Evolutionary conservation across 1,140 invertebrate species (phyloP).

Genomic region (Aphelenchoides besseyi): DNA sequence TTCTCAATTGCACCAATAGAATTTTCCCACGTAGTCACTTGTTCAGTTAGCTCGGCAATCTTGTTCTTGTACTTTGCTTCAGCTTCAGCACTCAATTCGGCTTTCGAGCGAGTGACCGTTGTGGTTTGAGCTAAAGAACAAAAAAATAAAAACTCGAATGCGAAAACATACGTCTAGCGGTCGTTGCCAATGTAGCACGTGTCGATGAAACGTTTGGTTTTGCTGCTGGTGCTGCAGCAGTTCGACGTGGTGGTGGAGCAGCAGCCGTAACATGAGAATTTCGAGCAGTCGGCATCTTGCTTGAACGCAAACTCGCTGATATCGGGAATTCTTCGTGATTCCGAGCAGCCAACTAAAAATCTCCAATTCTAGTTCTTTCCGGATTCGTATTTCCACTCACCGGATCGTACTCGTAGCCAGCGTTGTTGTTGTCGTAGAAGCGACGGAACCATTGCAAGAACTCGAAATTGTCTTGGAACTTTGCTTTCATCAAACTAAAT

Average conservation of each 20-base stretch:
- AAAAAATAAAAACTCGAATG: background rate
- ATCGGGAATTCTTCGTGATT: constrained; percentile 11
- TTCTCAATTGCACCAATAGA: constrained; percentile 16
- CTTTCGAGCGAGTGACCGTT: background rate
- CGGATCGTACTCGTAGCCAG: constrained; percentile 88
- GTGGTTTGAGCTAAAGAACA: background rate
- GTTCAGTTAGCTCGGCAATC: constrained; percentile 9
- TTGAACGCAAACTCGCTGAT: background rate
- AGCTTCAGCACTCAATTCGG: background rate
- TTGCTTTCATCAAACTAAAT: constrained; percentile 90
- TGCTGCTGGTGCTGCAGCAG: background rate
- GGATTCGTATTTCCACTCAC: too few relatives aligned
- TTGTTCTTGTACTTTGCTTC: constrained; percentile 14
- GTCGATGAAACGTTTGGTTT: background rate
- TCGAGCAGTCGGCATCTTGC: background rate
- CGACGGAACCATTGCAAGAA: constrained; percentile 99
- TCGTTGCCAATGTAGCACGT: background rate
- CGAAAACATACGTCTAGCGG: background rate
- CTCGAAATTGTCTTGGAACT: constrained; percentile 92
- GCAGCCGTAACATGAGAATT: background rate
- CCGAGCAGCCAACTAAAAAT: background rate
- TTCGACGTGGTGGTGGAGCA: background rate
- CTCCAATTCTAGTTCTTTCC: background rate
- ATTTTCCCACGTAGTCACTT: constrained; percentile 14
- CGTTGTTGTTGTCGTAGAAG: constrained; percentile 98